These are phyloP conservation scores for Tragulus kanchil DNA, from an alignment of 2,113 vertebrate genomes.

Conservation along the genomic window DNA sequence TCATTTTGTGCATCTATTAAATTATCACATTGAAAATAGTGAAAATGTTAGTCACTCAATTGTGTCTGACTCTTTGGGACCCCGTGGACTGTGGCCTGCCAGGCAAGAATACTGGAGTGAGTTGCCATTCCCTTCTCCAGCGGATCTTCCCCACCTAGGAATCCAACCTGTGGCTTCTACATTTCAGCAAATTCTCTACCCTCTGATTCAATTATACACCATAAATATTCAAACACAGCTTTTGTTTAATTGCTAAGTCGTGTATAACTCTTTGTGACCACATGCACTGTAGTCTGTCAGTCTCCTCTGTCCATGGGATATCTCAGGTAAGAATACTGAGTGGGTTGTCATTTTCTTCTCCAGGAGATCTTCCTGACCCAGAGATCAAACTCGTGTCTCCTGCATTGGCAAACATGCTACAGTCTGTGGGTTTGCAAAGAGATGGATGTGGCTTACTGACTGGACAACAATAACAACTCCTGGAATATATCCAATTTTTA, in stretches of 20 bases:
- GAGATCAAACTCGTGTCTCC: neutral
- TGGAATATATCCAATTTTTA: neutral
- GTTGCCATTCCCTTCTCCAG: neutral
- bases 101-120: neutral
- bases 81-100: neutral
- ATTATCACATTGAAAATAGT: neutral
- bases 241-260: neutral
- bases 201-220: neutral
- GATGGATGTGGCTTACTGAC: neutral
- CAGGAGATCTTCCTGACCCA: neutral
- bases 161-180: neutral
- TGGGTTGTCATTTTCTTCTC: neutral
- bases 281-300: neutral
- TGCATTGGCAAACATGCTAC: neutral
- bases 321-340: neutral
- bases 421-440: neutral
- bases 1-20: neutral
- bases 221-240: neutral
- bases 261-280: neutral
- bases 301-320: neutral
- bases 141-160: neutral
- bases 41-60: neutral
- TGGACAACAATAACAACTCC: neutral
- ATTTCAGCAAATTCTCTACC: neutral
- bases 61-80: neutral